A percentile compares a stretch with the other conserved stretches of the same genome.
phyloP scores from a whole-genome alignment of 2,888 invertebrate genomes.

The Sarcophaga caerulescens region DNA sequence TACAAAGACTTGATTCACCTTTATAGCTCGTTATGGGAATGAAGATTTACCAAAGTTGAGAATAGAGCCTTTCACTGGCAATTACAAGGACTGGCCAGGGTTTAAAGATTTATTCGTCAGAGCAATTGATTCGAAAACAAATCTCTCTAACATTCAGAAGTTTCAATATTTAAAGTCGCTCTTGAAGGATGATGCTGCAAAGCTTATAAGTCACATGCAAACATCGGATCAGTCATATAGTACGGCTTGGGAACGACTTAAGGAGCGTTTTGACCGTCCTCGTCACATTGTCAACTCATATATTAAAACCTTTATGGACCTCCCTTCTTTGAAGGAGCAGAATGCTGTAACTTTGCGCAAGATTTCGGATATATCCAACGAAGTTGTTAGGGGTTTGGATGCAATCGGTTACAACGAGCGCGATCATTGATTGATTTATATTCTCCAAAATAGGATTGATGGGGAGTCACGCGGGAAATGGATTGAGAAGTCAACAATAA shows the following conservation, averaged over 20 bases:
- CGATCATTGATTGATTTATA: neutral
- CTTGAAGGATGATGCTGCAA: slow-evolving; percentile 38
- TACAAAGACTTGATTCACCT: slow-evolving; percentile 17
- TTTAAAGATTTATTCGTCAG: slow-evolving; percentile 51
- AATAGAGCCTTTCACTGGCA: slow-evolving; percentile 49
- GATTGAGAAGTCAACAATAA: slow-evolving; percentile 6
- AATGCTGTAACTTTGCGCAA: no score
- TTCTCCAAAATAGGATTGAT: no score
- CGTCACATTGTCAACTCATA: no score
- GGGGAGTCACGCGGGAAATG: slow-evolving; percentile 21
- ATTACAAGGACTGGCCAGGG: slow-evolving; percentile 59
- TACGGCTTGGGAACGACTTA: neutral
- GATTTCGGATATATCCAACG: neutral
- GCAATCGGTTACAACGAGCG: slow-evolving; percentile 28
- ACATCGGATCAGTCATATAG: neutral
- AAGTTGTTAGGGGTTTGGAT: slow-evolving; percentile 47
- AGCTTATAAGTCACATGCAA: neutral
- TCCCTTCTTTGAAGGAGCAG: no score
- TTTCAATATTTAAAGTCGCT: slow-evolving; percentile 45
- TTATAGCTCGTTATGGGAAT: neutral
- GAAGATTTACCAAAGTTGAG: slow-evolving; percentile 47
- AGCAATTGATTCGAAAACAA: slow-evolving; percentile 43
- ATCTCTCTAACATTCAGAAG: slow-evolving; percentile 56
- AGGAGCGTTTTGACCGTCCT: no score
- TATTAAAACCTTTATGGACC: no score